phyloP scores from a whole-genome alignment of 2,888 invertebrate species.

The Drosophila incognita region DNA sequence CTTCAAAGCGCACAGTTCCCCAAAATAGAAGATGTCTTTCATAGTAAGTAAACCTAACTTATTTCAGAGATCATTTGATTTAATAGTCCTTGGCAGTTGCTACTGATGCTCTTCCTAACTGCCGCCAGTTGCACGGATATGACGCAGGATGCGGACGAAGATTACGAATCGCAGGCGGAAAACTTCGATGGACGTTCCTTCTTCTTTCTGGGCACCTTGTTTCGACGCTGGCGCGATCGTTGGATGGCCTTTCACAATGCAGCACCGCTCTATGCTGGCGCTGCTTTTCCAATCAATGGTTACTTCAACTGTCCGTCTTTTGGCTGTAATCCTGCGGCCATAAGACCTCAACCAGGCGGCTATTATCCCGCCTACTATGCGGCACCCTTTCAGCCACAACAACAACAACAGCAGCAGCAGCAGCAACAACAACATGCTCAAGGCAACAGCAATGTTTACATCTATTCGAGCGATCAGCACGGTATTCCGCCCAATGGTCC shows the following conservation, averaged over 20 bases:
- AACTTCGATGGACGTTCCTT: conserved; percentile 69
- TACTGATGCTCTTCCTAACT: conserved; percentile 45
- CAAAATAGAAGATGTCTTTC: conserved; percentile 40
- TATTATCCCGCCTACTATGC: conserved; percentile 59
- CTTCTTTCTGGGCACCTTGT: conserved; percentile 68
- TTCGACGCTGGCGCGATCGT: conserved; percentile 76
- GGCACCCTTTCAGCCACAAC: conserved; percentile 37
- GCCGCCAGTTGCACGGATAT: conserved; percentile 12
- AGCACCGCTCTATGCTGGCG: conserved; percentile 67
- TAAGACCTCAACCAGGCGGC: conserved; percentile 54
- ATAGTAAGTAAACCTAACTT: conserved; percentile 28
- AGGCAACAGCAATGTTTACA: conserved; percentile 73
- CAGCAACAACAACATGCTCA: conserved; percentile 65
- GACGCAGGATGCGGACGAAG: conserved; percentile 22
- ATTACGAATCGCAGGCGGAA: conserved; percentile 30
- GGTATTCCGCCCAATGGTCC: conserved; percentile 44
- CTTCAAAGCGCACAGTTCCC: conserved; percentile 46
- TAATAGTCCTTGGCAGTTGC: conserved; percentile 10
- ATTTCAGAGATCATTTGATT: not conserved
- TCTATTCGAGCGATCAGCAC: conserved; percentile 73
- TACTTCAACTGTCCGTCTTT: conserved; percentile 67
- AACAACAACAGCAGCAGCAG: conserved; percentile 59
- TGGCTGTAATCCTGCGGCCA: conserved; percentile 65
- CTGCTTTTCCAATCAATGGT: conserved; percentile 60
- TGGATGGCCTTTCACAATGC: conserved; percentile 66